Conservation (phyloP, 2,113 vertebrate species). For the Alligator sinensis region DNA sequence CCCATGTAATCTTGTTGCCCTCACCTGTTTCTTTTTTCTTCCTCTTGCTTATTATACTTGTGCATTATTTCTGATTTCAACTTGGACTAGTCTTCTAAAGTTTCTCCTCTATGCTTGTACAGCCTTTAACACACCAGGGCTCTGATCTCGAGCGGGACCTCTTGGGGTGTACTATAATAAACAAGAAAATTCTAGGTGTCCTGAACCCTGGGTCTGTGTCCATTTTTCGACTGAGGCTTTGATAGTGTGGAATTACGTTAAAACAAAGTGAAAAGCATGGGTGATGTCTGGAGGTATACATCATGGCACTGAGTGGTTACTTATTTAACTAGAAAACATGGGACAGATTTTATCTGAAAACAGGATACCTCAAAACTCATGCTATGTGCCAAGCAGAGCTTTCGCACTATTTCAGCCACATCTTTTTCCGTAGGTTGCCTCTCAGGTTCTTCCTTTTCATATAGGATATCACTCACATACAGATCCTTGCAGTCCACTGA, state of each 20-base stretch:
- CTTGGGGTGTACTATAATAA: no score
- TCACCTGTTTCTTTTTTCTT: neutral
- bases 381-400: constrained; percentile 61
- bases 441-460: constrained; percentile 42
- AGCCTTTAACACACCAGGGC: neutral
- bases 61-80: neutral
- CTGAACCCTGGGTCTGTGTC: no score
- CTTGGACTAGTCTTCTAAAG: neutral
- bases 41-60: neutral
- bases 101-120: neutral
- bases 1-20: neutral
- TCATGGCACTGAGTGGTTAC: neutral
- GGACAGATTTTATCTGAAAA: neutral
- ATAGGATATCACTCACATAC: constrained; percentile 60
- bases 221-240: neutral
- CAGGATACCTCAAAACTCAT: constrained; percentile 67
- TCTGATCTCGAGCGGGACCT: neutral
- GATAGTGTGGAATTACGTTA: neutral
- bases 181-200: neutral
- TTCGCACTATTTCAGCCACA: constrained; percentile 43
- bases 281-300: neutral
- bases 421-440: neutral
- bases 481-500: neutral
- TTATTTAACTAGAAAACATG: neutral
- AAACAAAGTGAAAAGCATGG: neutral